A percentile compares a stretch with the other conserved stretches of the same genome.
Evolutionary conservation across 2,888 invertebrate species (phyloP).

Genomic region (Aquatica leii): DNA sequence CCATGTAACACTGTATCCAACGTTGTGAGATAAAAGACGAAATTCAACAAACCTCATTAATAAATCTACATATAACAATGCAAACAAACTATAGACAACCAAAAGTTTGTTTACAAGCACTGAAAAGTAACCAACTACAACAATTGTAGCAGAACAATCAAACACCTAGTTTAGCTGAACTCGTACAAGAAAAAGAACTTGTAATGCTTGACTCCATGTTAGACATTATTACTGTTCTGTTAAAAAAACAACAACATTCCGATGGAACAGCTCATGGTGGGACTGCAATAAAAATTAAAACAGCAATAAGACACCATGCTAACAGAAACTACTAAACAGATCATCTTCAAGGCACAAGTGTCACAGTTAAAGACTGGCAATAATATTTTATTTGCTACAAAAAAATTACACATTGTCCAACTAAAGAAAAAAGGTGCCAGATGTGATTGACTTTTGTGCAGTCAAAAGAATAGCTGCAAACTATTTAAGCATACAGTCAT

Average conservation of each 20-base stretch:
- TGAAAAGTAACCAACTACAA: not conserved
- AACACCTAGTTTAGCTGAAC: not conserved
- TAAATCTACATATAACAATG: not conserved
- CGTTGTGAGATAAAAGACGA: not conserved
- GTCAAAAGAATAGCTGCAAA: too few species aligned
- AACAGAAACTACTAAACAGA: slow-evolving; percentile 1
- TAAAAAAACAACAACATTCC: not conserved
- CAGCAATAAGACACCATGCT: slow-evolving; percentile 8
- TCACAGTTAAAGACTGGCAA: slow-evolving; percentile 8
- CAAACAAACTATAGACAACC: not conserved
- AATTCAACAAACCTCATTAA: not conserved
- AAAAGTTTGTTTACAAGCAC: not conserved
- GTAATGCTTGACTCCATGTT: slow-evolving; percentile 2
- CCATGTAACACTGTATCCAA: not conserved
- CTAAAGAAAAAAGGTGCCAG: too few species aligned
- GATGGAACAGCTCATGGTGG: not conserved
- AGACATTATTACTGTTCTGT: slow-evolving; percentile 4
- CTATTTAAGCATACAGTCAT: too few species aligned
- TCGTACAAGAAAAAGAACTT: too few species aligned
- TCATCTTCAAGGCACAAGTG: slow-evolving; percentile 2
- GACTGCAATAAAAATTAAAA: too few species aligned
- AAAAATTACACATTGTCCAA: not conserved
- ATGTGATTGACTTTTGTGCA: too few species aligned
- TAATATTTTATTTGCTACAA: not conserved
- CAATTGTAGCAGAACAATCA: too few species aligned